Conservation (phyloP, 2,888 invertebrate genomes). For the Allophyes oxyacanthae region DNA sequence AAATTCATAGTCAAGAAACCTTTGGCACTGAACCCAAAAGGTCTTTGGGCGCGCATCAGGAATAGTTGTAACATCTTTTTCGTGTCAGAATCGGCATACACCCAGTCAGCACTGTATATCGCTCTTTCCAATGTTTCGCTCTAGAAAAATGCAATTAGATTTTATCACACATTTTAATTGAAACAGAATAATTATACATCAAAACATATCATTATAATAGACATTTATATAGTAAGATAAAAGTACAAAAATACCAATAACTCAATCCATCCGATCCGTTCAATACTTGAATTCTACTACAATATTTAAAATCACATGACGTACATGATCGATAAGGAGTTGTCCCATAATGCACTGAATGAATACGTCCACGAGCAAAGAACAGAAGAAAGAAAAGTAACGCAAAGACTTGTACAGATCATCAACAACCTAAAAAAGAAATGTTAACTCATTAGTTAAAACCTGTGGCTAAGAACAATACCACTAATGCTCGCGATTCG, state of each 20-base stretch:
- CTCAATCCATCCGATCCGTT: no score
- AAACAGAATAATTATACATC: no score
- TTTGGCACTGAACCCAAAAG: slow-evolving; percentile 76
- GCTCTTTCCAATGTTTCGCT: slow-evolving; percentile 70
- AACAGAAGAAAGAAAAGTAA: slow-evolving; percentile 78
- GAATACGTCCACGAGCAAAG: slow-evolving; percentile 73
- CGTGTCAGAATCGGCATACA: slow-evolving; percentile 67
- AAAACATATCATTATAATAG: no score
- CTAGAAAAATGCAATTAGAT: slow-evolving; percentile 61
- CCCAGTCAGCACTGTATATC: slow-evolving; percentile 77
- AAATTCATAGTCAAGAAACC: slow-evolving; percentile 79
- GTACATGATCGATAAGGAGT: slow-evolving; percentile 77
- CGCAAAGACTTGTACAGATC: slow-evolving; percentile 74
- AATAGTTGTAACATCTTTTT: slow-evolving; percentile 74
- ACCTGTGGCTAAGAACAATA: no score
- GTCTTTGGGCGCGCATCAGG: slow-evolving; percentile 75
- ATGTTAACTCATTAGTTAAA: no score
- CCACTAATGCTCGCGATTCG: no score
- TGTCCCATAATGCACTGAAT: slow-evolving; percentile 79
- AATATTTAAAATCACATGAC: slow-evolving; percentile 3
- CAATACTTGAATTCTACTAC: no score
- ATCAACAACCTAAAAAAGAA: slow-evolving; percentile 73
- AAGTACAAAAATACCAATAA: no score
- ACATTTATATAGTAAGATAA: no score
- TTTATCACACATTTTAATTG: no score